A percentile compares a stretch with the other conserved stretches of the same genome.
phyloP scores from a whole-genome alignment of 2,797 vertebrate species.

The Pantherophis vulpinus region DNA sequence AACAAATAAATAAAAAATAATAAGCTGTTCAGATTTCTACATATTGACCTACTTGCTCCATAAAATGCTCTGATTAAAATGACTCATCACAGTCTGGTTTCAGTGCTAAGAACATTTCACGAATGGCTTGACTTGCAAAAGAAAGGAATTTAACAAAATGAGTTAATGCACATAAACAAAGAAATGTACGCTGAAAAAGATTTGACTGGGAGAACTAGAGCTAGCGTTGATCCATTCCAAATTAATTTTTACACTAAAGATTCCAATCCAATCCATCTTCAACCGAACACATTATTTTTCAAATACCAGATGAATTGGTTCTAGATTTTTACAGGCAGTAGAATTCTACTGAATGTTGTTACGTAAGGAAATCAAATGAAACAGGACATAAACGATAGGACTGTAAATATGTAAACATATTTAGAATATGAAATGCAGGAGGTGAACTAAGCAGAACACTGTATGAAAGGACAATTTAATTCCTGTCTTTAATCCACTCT shows the following conservation, averaged over 20 bases:
- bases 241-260: slow-evolving; percentile 1
- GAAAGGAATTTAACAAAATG: slow-evolving; percentile 5
- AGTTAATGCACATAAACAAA: neutral
- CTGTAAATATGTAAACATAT: neutral
- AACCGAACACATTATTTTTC: neutral
- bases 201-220: slow-evolving; percentile 14
- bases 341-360: neutral
- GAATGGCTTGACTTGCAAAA: slow-evolving; percentile 23
- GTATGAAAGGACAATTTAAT: neutral
- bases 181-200: neutral
- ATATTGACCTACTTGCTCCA: slow-evolving; percentile 25
- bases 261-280: neutral
- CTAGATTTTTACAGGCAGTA: neutral
- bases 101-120: slow-evolving; percentile 37
- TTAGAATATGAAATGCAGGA: neutral
- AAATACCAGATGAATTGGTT: neutral
- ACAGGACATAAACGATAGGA: neutral
- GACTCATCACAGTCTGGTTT: slow-evolving; percentile 9
- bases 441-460: neutral
- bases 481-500: neutral
- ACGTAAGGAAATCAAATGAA: neutral
- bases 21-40: slow-evolving; percentile 7
- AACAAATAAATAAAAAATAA: neutral
- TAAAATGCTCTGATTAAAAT: slow-evolving; percentile 37
- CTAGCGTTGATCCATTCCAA: neutral